Percentiles rank a stretch among this genome's conserved stretches.
Conservation (phyloP, 2,797 vertebrate genomes). For the Acrossocheilus wenchowensis region DNA sequence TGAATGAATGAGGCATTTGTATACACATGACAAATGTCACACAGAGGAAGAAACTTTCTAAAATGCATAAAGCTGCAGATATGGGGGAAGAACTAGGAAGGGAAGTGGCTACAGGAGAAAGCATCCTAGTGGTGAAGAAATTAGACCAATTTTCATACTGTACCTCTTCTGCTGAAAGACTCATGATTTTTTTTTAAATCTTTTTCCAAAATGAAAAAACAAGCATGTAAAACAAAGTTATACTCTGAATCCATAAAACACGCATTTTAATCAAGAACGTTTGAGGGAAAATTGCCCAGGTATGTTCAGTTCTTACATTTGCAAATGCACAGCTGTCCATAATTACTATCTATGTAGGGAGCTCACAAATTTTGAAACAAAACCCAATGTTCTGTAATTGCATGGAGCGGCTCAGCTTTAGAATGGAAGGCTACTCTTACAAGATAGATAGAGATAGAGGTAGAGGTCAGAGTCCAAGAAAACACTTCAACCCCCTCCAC, state of each 20-base stretch:
- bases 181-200: background rate
- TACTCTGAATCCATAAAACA: background rate
- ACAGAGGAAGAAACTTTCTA: background rate
- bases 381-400: background rate
- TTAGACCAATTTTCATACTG: background rate
- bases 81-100: background rate
- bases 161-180: constrained; percentile 22
- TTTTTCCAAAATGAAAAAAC: background rate
- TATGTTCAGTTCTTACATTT: background rate
- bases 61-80: background rate
- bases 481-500: background rate
- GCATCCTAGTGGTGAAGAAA: background rate
- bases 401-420: background rate
- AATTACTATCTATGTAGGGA: background rate
- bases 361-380: background rate
- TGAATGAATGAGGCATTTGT: no score
- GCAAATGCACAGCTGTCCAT: background rate
- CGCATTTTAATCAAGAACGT: background rate
- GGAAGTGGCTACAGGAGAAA: background rate
- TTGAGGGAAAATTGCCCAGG: no score
- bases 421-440: background rate
- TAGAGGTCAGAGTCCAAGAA: constrained; percentile 16
- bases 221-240: constrained; percentile 13
- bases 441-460: background rate
- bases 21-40: background rate